Percentiles rank a stretch among this genome's conserved stretches.
These are phyloP conservation scores for Sternotherus odoratus DNA, from an alignment of 2,797 vertebrate species.

Conservation along the genomic window DNA sequence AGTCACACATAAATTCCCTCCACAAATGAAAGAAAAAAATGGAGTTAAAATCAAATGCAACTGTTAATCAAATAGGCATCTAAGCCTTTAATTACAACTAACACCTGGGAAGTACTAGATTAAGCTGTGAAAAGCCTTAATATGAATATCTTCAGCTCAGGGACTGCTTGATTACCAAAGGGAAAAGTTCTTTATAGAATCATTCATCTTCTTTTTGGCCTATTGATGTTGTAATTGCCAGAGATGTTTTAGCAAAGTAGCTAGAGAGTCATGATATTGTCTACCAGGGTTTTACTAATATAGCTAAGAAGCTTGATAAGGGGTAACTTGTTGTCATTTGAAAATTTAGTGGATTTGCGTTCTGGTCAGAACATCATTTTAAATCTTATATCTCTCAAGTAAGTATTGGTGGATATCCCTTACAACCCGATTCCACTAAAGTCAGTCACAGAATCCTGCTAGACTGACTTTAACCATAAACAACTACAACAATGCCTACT, in stretches of 20 bases:
- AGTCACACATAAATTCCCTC: neutral
- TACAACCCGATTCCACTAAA: neutral
- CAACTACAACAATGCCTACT: too few species aligned
- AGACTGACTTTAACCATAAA: neutral
- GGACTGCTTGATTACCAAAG: neutral
- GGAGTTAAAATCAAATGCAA: neutral
- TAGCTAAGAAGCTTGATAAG: conserved; percentile 16
- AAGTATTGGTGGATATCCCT: neutral
- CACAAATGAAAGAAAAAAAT: neutral
- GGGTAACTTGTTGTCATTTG: conserved; percentile 19
- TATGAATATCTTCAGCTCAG: neutral
- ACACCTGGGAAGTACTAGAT: neutral
- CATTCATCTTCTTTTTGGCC: conserved; percentile 53
- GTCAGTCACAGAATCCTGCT: neutral
- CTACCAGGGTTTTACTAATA: conserved; percentile 36
- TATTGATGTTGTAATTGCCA: conserved; percentile 46
- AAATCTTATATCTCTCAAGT: conserved; percentile 35
- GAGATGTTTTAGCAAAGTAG: conserved; percentile 35
- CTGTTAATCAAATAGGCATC: neutral
- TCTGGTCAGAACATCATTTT: conserved; percentile 30
- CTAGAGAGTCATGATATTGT: conserved; percentile 19
- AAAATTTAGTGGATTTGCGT: conserved; percentile 31
- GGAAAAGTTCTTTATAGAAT: conserved; percentile 47
- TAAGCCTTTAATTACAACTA: neutral
- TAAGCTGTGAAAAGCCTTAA: neutral